Percentiles rank a stretch among this genome's conserved stretches.
phyloP scores from a whole-genome alignment of 2,113 vertebrate species.

The Hippoglossus stenolepis region DNA sequence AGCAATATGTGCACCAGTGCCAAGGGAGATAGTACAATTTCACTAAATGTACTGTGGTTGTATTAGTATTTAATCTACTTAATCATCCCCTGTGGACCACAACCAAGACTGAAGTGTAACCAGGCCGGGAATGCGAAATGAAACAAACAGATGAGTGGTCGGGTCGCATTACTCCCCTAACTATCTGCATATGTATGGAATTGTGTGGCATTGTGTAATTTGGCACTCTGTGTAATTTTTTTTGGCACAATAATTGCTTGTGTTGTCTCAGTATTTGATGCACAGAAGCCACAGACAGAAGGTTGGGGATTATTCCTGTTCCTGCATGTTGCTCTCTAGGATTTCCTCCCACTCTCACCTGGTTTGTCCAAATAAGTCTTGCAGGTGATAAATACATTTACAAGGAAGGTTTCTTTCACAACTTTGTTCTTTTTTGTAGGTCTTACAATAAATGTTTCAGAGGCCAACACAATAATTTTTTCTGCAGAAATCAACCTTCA shows the following conservation, averaged over 20 bases:
- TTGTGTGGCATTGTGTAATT: constrained; percentile 40
- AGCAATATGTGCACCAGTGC: constrained; percentile 5
- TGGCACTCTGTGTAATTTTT: constrained; percentile 33
- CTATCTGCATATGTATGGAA: constrained; percentile 42
- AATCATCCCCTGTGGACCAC: constrained; percentile 17
- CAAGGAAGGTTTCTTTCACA: not conserved
- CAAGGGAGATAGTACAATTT: constrained; percentile 2
- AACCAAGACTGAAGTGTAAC: constrained; percentile 1
- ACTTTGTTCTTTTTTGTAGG: not conserved
- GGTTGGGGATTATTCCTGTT: constrained; percentile 21
- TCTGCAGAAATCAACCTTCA: not conserved
- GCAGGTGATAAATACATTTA: not conserved
- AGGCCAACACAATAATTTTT: not conserved
- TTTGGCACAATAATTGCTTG: constrained; percentile 25
- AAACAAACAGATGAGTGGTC: constrained; percentile 28
- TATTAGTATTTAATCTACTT: constrained; percentile 36
- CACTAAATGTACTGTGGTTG: constrained; percentile 29
- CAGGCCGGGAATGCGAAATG: not conserved
- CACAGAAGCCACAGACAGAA: constrained; percentile 45
- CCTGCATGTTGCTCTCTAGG: not conserved
- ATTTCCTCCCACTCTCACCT: not conserved
- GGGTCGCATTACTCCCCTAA: constrained; percentile 1
- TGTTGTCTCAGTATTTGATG: constrained; percentile 27
- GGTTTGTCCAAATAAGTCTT: not conserved
- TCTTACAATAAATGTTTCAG: not conserved